Evolutionary conservation across 2,113 vertebrate species (phyloP).

Genomic region (Halcyon senegalensis): DNA sequence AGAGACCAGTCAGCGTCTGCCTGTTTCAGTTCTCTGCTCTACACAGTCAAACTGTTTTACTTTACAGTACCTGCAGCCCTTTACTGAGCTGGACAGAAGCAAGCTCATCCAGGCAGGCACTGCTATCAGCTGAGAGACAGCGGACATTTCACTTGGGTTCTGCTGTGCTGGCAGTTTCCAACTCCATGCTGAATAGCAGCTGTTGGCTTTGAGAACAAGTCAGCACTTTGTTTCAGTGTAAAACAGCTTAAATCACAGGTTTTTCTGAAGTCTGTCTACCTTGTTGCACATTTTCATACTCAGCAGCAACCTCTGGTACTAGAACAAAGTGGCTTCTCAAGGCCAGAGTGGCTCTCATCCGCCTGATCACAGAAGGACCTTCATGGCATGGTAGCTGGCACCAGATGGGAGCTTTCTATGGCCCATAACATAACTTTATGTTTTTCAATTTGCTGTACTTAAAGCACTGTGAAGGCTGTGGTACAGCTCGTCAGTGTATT

Average conservation of each 20-base stretch:
- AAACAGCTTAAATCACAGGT: neutral
- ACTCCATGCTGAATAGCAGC: neutral
- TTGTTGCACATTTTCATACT: fast-evolving
- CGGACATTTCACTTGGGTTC: neutral
- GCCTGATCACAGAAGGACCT: neutral
- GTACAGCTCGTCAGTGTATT: neutral
- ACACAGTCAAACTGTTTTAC: neutral
- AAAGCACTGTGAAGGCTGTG: neutral
- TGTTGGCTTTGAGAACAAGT: neutral
- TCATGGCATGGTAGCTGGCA: neutral
- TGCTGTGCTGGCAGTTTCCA: neutral
- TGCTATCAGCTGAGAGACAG: neutral
- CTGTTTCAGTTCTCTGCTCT: neutral
- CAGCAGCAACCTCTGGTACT: neutral
- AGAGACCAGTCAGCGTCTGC: neutral
- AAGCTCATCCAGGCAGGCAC: neutral
- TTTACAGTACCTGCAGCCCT: neutral
- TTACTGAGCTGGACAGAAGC: neutral
- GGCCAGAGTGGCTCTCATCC: fast-evolving
- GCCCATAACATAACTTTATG: neutral
- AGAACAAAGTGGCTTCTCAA: neutral
- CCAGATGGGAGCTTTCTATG: neutral
- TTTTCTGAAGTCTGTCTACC: neutral
- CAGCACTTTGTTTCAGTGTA: neutral
- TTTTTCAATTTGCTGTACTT: neutral